Evolutionary conservation across 2,888 invertebrate genomes (phyloP), one percentile per base, ranked within the genome.

Genomic region (Penaeus monodon): DNA sequence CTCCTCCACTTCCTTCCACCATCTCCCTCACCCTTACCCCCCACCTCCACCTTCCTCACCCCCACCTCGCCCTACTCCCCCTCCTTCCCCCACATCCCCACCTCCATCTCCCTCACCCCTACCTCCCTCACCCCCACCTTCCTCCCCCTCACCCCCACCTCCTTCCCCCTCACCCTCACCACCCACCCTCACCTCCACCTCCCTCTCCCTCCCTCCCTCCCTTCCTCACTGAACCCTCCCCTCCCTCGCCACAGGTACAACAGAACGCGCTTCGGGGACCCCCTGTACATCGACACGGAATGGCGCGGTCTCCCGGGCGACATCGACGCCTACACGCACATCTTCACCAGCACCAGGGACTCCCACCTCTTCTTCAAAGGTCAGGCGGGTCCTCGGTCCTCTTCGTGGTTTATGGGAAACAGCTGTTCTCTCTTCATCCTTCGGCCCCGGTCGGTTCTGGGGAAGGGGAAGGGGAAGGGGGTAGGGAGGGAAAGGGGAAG

Each of bases 181-280:
- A n/a, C 24, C 77, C 29, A 33, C 33, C 63, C 2, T 64, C 20
- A 17, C 38, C 49, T n/a, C n/a, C 27, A 7, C 73, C 38, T 38
- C 29, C 22, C 33, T 73, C 22, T 22, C 27, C 27, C 33, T 38
- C 3, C 38, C 29, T 29, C 27, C 38, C 22, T 22, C 29, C 44
- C 74, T 20, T 22, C 78, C 24, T 49, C 57, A 10, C 78, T 29
- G 8, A 17, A 14, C 29, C 29, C 44, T 12, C 77, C 24, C 77
- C 29, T 63, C 33, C 63, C 2, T 64, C 20, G 27, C 38, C 49
- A 12, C 88, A 89, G 89, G 57, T 84, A 86, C 84, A 82, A 84
- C 68, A 57, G 89, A n/a, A 84, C 86, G n/a, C 73, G 89, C 33
- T 86, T 84, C 44, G 89, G 89, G 0, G 89, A 89, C 68, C 89